Evolutionary conservation across 92 coral and sea anemone genomes (phyloP).

Genomic region (Epizoanthus ramosus): DNA sequence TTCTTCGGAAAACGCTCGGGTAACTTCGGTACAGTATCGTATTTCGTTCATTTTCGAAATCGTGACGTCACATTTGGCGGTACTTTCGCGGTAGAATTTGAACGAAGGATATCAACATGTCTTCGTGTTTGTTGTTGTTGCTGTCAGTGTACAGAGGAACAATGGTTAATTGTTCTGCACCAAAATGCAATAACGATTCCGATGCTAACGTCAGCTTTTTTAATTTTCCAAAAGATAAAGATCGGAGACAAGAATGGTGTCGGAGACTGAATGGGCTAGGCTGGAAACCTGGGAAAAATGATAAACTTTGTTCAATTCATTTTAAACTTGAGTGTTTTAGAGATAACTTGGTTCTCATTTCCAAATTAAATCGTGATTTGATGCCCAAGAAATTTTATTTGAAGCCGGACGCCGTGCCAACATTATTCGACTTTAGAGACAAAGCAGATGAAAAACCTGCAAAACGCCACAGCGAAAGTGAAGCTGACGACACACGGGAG

Average conservation of each 20-base stretch:
- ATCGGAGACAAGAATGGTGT: constrained; percentile 4
- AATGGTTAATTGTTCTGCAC: constrained; percentile 19
- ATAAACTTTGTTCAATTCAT: constrained; percentile 5
- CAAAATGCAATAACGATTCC: neutral
- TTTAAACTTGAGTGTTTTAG: constrained; percentile 5
- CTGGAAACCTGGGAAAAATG: constrained; percentile 5
- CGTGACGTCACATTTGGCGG: constrained; percentile 25
- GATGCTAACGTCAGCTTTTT: constrained; percentile 11
- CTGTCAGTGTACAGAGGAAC: no score
- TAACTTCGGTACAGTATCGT: neutral
- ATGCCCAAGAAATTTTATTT: constrained; percentile 8
- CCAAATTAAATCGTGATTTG: constrained; percentile 17
- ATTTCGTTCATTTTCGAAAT: neutral
- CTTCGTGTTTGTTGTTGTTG: neutral
- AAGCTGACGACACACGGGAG: neutral
- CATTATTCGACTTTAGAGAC: constrained; percentile 7
- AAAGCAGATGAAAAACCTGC: neutral
- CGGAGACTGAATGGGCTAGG: neutral
- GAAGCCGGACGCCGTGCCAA: constrained; percentile 16
- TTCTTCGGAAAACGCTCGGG: neutral
- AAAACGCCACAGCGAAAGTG: neutral
- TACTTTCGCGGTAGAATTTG: constrained; percentile 9
- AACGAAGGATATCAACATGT: neutral
- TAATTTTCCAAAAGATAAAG: constrained; percentile 10
- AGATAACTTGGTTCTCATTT: constrained; percentile 4